phyloP scores from a whole-genome alignment of 2,797 vertebrate genomes.

The Melanotaenia parkinsoni region DNA sequence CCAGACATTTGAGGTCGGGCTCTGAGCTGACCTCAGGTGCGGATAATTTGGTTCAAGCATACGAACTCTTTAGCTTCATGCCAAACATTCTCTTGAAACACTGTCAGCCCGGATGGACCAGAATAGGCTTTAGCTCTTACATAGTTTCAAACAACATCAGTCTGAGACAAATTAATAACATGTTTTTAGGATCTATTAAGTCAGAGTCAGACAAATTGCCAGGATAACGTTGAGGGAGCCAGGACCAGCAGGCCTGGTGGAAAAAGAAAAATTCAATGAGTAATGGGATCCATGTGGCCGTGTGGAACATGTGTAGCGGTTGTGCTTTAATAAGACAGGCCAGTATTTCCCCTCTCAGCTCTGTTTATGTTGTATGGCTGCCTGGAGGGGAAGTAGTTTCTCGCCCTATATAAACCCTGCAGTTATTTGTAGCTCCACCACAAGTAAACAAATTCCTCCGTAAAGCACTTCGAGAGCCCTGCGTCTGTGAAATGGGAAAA shows the following conservation, averaged over 20 bases:
- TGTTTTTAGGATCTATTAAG: constrained; percentile 59
- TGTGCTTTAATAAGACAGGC: constrained; percentile 69
- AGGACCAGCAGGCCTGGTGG: constrained; percentile 44
- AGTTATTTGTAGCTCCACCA: constrained; percentile 82
- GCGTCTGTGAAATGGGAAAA: constrained; percentile 60
- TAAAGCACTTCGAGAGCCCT: constrained; percentile 62
- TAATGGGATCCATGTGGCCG: constrained; percentile 78
- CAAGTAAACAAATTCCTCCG: constrained; percentile 85
- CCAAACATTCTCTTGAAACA: constrained; percentile 48
- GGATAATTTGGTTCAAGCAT: constrained; percentile 37
- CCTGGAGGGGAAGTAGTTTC: constrained; percentile 75
- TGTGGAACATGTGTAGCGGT: constrained; percentile 73
- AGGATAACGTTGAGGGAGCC: constrained; percentile 51
- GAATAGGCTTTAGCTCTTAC: constrained; percentile 43
- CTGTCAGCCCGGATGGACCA: constrained; percentile 18
- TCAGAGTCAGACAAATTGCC: constrained; percentile 68
- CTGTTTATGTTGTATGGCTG: constrained; percentile 77
- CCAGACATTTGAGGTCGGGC: constrained; percentile 18
- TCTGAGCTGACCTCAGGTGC: constrained; percentile 20
- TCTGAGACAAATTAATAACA: constrained; percentile 56
- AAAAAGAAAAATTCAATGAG: constrained; percentile 54
- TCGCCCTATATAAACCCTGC: constrained; percentile 71
- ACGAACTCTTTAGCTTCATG: constrained; percentile 3
- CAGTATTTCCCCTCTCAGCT: constrained; percentile 67
- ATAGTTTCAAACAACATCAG: constrained; percentile 44